Conservation (phyloP, 1,140 invertebrate species). For the Ylistrum balloti region DNA sequence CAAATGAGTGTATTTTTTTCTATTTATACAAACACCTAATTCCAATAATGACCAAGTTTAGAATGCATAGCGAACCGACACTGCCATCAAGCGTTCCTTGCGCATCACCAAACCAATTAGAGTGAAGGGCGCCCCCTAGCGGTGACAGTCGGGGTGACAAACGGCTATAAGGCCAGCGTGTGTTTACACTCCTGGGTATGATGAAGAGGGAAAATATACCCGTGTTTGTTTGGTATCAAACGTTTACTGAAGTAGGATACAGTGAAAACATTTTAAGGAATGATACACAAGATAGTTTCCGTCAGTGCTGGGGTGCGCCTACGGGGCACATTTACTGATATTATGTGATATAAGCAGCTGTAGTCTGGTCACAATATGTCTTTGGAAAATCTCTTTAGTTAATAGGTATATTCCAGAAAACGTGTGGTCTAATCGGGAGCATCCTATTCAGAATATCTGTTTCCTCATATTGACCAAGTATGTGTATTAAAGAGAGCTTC, state of each 20-base stretch:
- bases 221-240: constrained; percentile 34
- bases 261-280: constrained; percentile 35
- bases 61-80: not conserved
- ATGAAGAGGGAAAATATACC: constrained; percentile 28
- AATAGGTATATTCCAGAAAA: no score
- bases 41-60: constrained; percentile 30
- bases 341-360: not conserved
- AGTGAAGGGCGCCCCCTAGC: constrained; percentile 20
- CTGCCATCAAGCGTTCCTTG: constrained; percentile 12
- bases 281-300: constrained; percentile 9
- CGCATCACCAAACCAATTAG: constrained; percentile 38
- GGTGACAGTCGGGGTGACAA: constrained; percentile 36
- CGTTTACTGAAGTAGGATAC: constrained; percentile 31
- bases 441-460: no score
- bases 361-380: not conserved
- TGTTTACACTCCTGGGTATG: constrained; percentile 31
- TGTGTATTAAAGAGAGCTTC: not conserved
- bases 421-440: no score
- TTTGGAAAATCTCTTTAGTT: no score
- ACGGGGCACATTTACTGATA: not conserved
- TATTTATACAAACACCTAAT: constrained; percentile 25
- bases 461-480: not conserved
- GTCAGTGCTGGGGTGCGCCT: not conserved
- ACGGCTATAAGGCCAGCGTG: constrained; percentile 22
- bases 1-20: constrained; percentile 33